These are phyloP conservation scores for Scomber scombrus DNA, from an alignment of 2,113 vertebrate species.

Conservation along the genomic window DNA sequence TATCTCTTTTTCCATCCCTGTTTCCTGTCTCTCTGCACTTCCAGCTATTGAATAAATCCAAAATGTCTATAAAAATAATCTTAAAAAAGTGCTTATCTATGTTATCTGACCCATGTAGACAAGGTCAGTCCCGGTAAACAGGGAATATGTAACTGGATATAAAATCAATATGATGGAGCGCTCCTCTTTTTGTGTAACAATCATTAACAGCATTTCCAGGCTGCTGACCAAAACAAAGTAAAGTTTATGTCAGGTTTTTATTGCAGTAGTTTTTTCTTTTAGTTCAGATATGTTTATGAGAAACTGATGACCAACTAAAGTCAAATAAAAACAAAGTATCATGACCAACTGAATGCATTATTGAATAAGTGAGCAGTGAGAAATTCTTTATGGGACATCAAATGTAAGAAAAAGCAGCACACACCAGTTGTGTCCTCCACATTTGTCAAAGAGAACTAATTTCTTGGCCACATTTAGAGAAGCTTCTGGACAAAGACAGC, in stretches of 20 bases:
- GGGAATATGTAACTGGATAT: background rate
- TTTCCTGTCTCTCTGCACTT: too few species aligned
- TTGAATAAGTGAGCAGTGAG: background rate
- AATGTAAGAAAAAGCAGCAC: background rate
- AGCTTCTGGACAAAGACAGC: too few species aligned
- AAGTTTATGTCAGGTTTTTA: background rate
- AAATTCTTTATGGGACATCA: background rate
- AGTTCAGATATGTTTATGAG: background rate
- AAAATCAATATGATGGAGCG: background rate
- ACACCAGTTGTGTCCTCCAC: background rate
- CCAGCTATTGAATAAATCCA: too few species aligned
- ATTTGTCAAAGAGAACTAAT: too few species aligned
- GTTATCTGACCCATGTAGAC: background rate
- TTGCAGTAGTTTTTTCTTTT: background rate
- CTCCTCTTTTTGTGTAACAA: background rate
- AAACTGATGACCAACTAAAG: background rate
- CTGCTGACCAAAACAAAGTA: background rate
- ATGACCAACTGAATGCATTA: slow-evolving; percentile 7
- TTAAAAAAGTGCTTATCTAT: background rate
- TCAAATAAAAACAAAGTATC: background rate
- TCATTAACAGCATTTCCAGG: background rate
- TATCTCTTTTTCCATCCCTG: too few species aligned
- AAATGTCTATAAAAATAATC: too few species aligned
- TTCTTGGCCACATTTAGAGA: too few species aligned
- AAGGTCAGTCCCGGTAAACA: background rate